Evolutionary conservation across 2,797 vertebrate genomes (phyloP), one percentile per base, ranked within the genome.

Genomic region (Amblyopsis hoosieri): DNA sequence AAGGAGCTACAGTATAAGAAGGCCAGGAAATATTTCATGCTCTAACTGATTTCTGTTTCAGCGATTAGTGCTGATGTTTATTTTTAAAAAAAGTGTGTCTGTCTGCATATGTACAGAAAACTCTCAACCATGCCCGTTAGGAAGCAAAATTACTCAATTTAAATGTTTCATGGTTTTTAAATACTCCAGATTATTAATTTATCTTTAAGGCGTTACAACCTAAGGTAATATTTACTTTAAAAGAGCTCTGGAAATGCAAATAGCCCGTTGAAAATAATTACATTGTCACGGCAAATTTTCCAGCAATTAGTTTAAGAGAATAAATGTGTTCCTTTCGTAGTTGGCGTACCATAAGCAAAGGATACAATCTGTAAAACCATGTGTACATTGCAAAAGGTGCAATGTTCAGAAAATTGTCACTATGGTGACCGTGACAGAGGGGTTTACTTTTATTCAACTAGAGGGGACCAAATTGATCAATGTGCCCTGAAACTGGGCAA

Each of bases 151-250:
- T 88, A 91, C 86, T 92, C 84, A 80, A 93, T 91, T 92, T 92
- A 91, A 90, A 92, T 90, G 88, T 90, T 92, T 91, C 90, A 93
- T 90, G 90, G 90, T 81, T 91, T 91, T 93, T 91, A 92, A 91
- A 91, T 87, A 90, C 84, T 89, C 74, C 54, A 89, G 89, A 92
- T 93, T 91, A 92, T 92, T 91, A 85, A 91, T 91, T 89, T 90
- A 93, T 92, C 88, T 92, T 83, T 78, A 80, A 91, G 88, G 90
- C 90, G 85, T 86, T 79, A 85, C 83, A 89, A 89, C 82, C 86
- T 89, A 85, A 81, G 77, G 76, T 81, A 90, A 86, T 83, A 87
- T 89, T 90, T 82, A 87, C 84, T 81, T 42, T 87, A 90, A 84
- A 75, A 52, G 77, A 80, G 83, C 79, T 76, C 75, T 85, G 79